A percentile compares a stretch with the other conserved stretches of the same genome.
Evolutionary conservation across 1,140 invertebrate species (phyloP).

Genomic region (Habropoda laboriosa): DNA sequence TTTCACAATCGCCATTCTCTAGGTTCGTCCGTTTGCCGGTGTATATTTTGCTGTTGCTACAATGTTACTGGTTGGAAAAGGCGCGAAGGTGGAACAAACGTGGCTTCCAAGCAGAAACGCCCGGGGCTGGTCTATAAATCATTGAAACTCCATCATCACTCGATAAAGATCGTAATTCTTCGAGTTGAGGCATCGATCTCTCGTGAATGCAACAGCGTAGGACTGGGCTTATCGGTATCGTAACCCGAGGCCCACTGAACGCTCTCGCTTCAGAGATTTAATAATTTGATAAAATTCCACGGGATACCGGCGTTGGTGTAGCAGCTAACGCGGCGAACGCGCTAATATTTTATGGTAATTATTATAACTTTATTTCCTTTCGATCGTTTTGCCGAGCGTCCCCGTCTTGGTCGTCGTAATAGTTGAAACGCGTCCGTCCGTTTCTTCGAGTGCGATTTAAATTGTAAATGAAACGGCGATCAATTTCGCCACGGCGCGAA

Average conservation of each 20-base stretch:
- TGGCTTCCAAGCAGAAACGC: not conserved
- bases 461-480: constrained; percentile 47
- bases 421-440: constrained; percentile 25
- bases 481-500: constrained; percentile 11
- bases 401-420: too few relatives aligned
- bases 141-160: constrained; percentile 43
- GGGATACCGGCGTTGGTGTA: constrained; percentile 5
- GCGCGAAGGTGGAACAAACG: not conserved
- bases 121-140: constrained; percentile 23
- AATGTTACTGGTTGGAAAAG: not conserved
- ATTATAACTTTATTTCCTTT: constrained; percentile 53
- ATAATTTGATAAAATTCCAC: constrained; percentile 51
- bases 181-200: constrained; percentile 29
- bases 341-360: constrained; percentile 40
- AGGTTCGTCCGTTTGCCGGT: too few relatives aligned
- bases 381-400: constrained; percentile 38
- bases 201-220: not conserved
- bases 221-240: constrained; percentile 5
- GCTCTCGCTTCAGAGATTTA: constrained; percentile 9
- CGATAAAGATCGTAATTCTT: constrained; percentile 55
- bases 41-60: too few relatives aligned
- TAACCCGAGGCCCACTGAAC: not conserved
- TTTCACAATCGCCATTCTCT: too few relatives aligned
- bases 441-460: constrained; percentile 39
- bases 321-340: not conserved